Base-by-base conservation (phyloP, 2,888 invertebrate species). In the Drosophila anomelani region DNA sequence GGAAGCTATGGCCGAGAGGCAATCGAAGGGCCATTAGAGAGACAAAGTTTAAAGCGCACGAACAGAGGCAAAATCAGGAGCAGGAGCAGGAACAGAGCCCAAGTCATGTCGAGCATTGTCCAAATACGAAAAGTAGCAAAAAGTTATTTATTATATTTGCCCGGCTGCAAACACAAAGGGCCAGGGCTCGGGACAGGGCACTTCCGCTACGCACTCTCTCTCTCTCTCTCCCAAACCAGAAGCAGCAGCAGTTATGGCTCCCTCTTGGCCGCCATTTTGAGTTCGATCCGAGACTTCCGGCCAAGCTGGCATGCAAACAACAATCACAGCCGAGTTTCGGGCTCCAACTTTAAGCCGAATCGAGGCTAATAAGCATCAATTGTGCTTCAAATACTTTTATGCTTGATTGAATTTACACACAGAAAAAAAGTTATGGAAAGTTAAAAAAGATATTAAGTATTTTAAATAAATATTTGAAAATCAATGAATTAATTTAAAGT, bases 91-190 rank as follows among this genome's bases (percentile, higher is more conserved):
- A 34, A 15, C 47, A 10, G 57, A 23, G 60, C 74, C 74, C 61
- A 63, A 64, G 64, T 47, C 64, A 62, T 74, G 74, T 70, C 74
- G 62, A 70, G 58, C 62, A 72, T 64, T 80, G 58, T 73, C 60
- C 81, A 89, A 84, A 88, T 66, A 88, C 77, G 56, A 75, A 75
- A 86, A 75, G 85, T 83, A 78, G 76, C 85, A 63, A 75, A 89
- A 85, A 85, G 64, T 85, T 85, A 87, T 89, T 89, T 85, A 85
- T 85, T 90, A 89, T 87, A 89, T 85, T 85, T 84, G 81, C 87
- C 69, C 73, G 59, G 68, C 59, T 71, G 71, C 76, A 79, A 83
- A 78, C 68, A 85, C 78, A 56, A 74, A 71, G 61, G 59, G 29
- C 32, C 66, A 57, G 59, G 32, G 44, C 44, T 17, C 75, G 26